Evolutionary conservation across 1,140 invertebrate species (phyloP).

Genomic region (Formica exsecta): DNA sequence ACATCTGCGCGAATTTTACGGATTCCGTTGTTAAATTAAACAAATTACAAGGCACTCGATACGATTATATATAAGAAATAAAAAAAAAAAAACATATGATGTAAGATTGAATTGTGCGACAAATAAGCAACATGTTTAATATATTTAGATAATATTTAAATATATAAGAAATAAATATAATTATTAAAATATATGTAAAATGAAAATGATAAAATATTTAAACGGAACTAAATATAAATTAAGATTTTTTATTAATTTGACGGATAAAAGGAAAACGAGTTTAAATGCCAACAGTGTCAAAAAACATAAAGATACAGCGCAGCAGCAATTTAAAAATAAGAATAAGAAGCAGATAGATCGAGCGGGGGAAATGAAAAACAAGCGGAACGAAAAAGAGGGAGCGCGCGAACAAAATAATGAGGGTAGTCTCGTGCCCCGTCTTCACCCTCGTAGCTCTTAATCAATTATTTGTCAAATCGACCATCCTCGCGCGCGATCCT

Average conservation of each 20-base stretch:
- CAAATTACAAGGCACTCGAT: background rate
- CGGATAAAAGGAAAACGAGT: background rate
- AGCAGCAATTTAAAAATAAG: background rate
- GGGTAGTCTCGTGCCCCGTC: conserved; percentile 4
- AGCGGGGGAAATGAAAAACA: background rate
- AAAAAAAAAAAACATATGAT: background rate
- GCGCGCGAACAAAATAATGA: conserved; percentile 50
- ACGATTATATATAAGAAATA: background rate
- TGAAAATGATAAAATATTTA: background rate
- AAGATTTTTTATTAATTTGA: background rate
- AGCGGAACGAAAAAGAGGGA: conserved; percentile 1
- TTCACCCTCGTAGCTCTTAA: conserved; percentile 55
- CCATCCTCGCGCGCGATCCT: background rate
- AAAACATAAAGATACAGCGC: conserved; percentile 30
- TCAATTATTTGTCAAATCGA: conserved; percentile 69
- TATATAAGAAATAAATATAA: background rate
- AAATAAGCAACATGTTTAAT: background rate
- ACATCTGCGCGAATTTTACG: conserved; percentile 5
- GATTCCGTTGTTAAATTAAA: background rate
- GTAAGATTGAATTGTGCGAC: background rate
- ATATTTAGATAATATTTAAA: background rate
- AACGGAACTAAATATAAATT: background rate
- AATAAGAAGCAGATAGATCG: conserved; percentile 18
- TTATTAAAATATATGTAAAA: background rate
- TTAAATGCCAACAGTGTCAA: background rate